phyloP scores from a whole-genome alignment of 1,140 invertebrate species.

The Drosophila leontia region DNA sequence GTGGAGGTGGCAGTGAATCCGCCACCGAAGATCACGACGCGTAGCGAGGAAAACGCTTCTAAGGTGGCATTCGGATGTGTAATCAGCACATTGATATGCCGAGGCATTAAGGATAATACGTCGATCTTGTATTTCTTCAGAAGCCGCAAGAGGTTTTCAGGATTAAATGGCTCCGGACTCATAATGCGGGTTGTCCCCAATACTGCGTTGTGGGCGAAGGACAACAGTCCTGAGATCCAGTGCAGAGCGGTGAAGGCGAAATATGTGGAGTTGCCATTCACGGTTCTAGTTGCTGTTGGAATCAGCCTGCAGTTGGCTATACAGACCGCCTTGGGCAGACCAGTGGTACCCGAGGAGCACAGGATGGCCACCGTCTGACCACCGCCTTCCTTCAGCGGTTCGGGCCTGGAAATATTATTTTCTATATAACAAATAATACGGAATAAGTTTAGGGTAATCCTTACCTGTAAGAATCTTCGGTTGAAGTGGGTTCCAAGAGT shows the following conservation, averaged over 20 bases:
- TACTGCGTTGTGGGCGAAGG: not conserved
- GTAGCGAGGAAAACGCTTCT: not conserved
- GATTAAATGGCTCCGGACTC: not conserved
- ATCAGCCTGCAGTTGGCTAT: constrained; percentile 6
- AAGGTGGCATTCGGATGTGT: not conserved
- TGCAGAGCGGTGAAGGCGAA: constrained; percentile 1
- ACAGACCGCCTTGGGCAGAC: not conserved
- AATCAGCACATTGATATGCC: not conserved
- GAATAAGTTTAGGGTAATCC: not conserved
- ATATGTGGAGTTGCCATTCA: not conserved
- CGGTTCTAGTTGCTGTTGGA: not conserved
- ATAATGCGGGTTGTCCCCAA: not conserved
- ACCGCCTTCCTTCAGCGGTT: not conserved
- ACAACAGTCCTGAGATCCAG: constrained; percentile 1
- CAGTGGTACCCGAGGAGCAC: constrained; percentile 8
- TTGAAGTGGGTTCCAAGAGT: not conserved
- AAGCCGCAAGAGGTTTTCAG: not conserved
- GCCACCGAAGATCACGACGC: not conserved
- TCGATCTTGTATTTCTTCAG: not conserved
- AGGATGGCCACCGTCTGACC: constrained; percentile 1
- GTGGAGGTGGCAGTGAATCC: not conserved
- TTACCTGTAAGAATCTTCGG: not conserved
- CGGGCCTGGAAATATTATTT: not conserved
- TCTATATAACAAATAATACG: not conserved
- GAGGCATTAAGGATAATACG: not conserved